Evolutionary conservation across 2,888 invertebrate species (phyloP), one percentile per base, ranked within the genome.

Genomic region (Diploptera punctata): DNA sequence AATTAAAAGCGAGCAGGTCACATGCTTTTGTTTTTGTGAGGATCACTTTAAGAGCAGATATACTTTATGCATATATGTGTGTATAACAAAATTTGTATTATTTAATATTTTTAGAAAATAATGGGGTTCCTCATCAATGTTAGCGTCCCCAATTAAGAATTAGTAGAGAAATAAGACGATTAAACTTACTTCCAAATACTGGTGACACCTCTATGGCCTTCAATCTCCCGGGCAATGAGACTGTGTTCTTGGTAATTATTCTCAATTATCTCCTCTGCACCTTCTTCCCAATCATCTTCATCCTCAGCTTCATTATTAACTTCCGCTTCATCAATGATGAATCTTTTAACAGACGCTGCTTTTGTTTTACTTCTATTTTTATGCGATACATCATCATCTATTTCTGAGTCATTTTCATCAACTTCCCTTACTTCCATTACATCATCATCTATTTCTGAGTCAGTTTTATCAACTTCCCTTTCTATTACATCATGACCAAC

Each of bases 291-390:
- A 79, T 97, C 95, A 76, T 98, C 97, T 79, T 98, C 97, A 84
- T 98, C 97, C 79, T 98, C 96, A 3, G 95, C 95, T 83, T 94
- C 94, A 80, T 93, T 92, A 80, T 94, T 93, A 0, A 93, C 94
- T 83, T 95, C 98, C 77, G 98, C 98, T 85, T 98, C 98, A 77
- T 98, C 97, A 82, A 98, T 93, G 84, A 99, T 98, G 82, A 98
- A 98, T 49, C 94, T 96, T 71, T 94, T n/a, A 47, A 7, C 92
- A 81, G 92, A 94, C n/a, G 54, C 93, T 85, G 47, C 78, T 77
- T 77, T 91, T 94, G 80, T 93, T 94, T 80, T 94, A 94, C 78
- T 92, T 91, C 78, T 91, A 91, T n/a, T n/a, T n/a, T n/a, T n/a
- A n/a, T n/a, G n/a, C n/a, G n/a, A n/a, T n/a, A n/a, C n/a, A n/a